Base-by-base conservation (phyloP, 2,797 vertebrate genomes). In the Takifugu rubripes region DNA sequence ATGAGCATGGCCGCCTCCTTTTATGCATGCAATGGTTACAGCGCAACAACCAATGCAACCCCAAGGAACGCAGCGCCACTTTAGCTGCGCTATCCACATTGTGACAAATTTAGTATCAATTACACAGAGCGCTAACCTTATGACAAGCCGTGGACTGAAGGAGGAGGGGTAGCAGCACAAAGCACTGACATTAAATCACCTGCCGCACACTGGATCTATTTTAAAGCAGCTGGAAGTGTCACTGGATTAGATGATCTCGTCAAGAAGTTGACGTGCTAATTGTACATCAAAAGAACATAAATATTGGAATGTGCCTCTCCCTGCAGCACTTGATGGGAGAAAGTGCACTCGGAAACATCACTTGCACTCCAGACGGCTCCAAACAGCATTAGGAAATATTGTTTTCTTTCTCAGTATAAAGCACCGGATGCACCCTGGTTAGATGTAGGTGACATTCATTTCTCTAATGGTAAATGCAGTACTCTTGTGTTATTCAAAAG, bases 101-200 rank as follows among this genome's bases (percentile, higher is more conserved):
- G 83, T 82, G 83, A 82, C 70, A 84, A 85, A 86, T 89, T 89
- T 84, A 83, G 79, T 81, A 85, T 91, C 87, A 86, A 87, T 90
- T 90, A 89, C 88, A 78, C 75, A 70, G 75, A 74, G 66, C 56
- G 68, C 83, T 82, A 84, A 86, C 83, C 84, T 82, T 81, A 81
- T 77, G 85, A 84, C 85, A 83, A 74, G 84, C 75, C 51, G 76
- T 52, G 59, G 76, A 73, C 69, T 68, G 72, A 64, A 62, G 59
- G 78, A 69, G 83, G 83, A 58, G 75, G 80, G 72, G 44, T n/a
- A 47, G 61, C 55, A 59, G 69, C 73, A 63, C 70, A 66, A 81
- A 79, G 78, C 82, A 75, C 59, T 75, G 77, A 79, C 76, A 83
- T 60, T 80, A 85, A 88, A 88, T 83, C 80, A 85, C 83, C 84